These are phyloP conservation scores for Chrysina gloriosa DNA, from an alignment of 2,888 invertebrate species.

Conservation along the genomic window DNA sequence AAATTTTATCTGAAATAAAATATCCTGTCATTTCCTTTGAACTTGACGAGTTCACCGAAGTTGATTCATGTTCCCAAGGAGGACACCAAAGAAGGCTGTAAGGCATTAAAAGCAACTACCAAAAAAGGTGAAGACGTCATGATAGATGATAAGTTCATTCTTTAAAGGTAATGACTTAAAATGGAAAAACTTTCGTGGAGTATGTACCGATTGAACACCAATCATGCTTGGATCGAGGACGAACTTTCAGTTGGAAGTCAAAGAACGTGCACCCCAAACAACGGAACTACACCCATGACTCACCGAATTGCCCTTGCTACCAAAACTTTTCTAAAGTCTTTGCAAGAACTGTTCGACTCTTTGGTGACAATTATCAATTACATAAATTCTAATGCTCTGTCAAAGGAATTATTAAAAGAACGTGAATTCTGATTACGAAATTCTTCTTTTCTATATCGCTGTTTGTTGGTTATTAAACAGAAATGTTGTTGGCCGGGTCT, in stretches of 20 bases:
- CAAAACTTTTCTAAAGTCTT: slow-evolving; percentile 38
- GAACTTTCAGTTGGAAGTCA: slow-evolving; percentile 30
- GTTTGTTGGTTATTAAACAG: too few species aligned
- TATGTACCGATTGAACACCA: slow-evolving; percentile 35
- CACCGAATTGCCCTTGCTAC: slow-evolving; percentile 35
- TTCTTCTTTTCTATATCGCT: too few species aligned
- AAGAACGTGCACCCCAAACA: slow-evolving; percentile 38
- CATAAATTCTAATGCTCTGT: not conserved
- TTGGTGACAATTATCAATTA: slow-evolving; percentile 36
- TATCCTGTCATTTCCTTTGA: not conserved
- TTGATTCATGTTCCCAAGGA: not conserved
- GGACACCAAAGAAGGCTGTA: slow-evolving; percentile 4
- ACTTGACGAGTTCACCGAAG: not conserved
- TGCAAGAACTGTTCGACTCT: slow-evolving; percentile 39
- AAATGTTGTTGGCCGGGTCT: too few species aligned
- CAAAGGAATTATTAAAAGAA: not conserved
- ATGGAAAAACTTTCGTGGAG: slow-evolving; percentile 33
- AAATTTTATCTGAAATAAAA: not conserved
- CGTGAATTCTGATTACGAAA: too few species aligned
- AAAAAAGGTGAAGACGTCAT: slow-evolving; percentile 18
- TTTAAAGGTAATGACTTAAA: slow-evolving; percentile 12
- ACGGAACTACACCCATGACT: slow-evolving; percentile 24
- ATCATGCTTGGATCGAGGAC: slow-evolving; percentile 40
- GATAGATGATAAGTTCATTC: slow-evolving; percentile 17
- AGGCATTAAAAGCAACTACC: not conserved